A percentile compares a stretch with the other conserved stretches of the same genome.
phyloP scores from a whole-genome alignment of 2,888 invertebrate genomes.

The Cancer borealis region DNA sequence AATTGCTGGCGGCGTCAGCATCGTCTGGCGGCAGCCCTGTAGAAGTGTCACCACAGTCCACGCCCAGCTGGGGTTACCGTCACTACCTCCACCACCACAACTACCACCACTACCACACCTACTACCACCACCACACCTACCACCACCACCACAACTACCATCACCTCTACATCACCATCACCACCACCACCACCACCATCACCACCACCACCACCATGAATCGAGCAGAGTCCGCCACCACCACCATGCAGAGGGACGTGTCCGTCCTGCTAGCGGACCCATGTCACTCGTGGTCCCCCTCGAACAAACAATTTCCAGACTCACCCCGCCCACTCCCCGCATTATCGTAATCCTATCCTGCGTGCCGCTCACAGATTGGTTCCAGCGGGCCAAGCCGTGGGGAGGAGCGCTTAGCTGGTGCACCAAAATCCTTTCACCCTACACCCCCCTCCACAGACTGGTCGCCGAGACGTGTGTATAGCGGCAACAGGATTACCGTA shows the following conservation, averaged over 20 bases:
- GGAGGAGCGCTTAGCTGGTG: slow-evolving; percentile 41
- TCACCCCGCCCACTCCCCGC: neutral
- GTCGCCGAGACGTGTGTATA: neutral
- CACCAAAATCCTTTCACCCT: neutral
- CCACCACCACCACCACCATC: neutral
- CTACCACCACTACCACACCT: neutral
- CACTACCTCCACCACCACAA: neutral
- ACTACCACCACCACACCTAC: neutral
- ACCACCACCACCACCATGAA: neutral
- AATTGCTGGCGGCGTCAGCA: slow-evolving; percentile 56
- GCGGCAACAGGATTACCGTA: slow-evolving; percentile 50
- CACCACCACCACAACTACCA: neutral
- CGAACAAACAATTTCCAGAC: neutral
- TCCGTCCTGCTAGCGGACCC: slow-evolving; percentile 34
- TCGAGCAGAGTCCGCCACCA: too few species aligned
- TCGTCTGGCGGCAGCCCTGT: slow-evolving; percentile 49
- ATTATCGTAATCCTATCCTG: slow-evolving; percentile 45
- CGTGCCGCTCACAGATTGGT: slow-evolving; percentile 52
- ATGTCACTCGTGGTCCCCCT: slow-evolving; percentile 14
- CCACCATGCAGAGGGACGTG: neutral
- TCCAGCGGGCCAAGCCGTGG: slow-evolving; percentile 22
- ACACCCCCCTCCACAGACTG: neutral
- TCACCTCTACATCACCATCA: neutral
- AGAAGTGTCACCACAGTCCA: slow-evolving; percentile 53
- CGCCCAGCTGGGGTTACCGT: neutral